These are phyloP conservation scores for Anastrepha obliqua DNA, from an alignment of 1,140 invertebrate species.

Conservation along the genomic window DNA sequence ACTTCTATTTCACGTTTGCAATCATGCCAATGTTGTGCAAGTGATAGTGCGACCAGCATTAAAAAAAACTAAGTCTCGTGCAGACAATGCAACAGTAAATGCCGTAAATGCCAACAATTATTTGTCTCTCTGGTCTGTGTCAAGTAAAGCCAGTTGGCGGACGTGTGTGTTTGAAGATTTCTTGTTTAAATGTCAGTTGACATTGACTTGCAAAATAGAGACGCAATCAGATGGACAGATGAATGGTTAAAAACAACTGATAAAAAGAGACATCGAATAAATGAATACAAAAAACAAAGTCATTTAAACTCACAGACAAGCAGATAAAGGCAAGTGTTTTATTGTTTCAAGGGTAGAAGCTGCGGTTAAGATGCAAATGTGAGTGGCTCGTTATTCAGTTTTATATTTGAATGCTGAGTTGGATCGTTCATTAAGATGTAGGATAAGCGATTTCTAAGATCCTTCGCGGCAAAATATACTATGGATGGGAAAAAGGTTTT, in stretches of 20 bases:
- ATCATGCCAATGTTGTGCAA: not conserved
- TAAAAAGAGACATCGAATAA: not conserved
- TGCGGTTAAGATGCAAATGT: not conserved
- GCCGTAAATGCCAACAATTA: conserved; percentile 44
- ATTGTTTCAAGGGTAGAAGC: conserved; percentile 30
- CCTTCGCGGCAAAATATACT: no score
- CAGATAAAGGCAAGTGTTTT: conserved; percentile 12
- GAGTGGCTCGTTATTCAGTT: not conserved
- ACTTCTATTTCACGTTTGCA: not conserved
- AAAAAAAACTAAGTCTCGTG: not conserved
- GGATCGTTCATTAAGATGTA: no score
- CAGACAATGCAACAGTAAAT: conserved; percentile 34
- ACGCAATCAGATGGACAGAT: conserved; percentile 23
- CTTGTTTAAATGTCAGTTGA: conserved; percentile 46
- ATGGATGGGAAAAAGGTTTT: no score
- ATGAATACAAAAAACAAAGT: not conserved
- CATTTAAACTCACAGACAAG: not conserved
- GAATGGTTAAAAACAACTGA: conserved; percentile 21
- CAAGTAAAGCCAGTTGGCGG: not conserved
- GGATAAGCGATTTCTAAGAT: no score
- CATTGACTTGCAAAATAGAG: conserved; percentile 45
- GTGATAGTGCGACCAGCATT: not conserved
- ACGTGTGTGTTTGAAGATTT: conserved; percentile 12
- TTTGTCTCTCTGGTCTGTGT: not conserved
- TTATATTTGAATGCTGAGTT: no score